A percentile compares a stretch with the other conserved stretches of the same genome.
Conservation (phyloP, 1,140 invertebrate species). For the Nephila pilipes region DNA sequence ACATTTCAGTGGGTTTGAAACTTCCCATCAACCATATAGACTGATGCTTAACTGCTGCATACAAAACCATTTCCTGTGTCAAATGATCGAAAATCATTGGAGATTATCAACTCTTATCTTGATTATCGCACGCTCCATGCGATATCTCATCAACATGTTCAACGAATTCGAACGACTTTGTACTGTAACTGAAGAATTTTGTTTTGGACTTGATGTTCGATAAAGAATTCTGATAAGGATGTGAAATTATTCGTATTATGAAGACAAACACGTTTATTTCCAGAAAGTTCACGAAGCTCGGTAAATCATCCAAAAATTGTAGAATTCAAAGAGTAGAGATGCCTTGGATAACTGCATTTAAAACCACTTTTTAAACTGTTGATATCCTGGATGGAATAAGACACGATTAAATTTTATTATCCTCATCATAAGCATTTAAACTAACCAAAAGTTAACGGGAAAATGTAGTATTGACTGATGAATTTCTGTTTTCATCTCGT, state of each 20-base stretch:
- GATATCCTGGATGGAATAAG: too few species aligned
- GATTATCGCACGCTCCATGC: not conserved
- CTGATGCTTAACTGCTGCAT: not conserved
- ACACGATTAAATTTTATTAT: too few species aligned
- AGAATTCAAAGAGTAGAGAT: too few species aligned
- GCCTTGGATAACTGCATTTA: too few species aligned
- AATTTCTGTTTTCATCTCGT: too few species aligned
- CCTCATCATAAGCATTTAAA: too few species aligned
- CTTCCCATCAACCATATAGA: not conserved
- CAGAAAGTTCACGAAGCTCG: not conserved
- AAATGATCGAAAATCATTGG: not conserved
- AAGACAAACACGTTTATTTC: not conserved
- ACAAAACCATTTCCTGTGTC: not conserved
- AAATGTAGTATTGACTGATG: too few species aligned
- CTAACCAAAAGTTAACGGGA: too few species aligned
- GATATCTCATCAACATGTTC: slow-evolving; percentile 10
- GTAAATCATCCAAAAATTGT: too few species aligned
- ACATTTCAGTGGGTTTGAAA: not conserved
- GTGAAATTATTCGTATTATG: not conserved
- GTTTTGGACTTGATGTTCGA: slow-evolving; percentile 2
- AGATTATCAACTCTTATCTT: not conserved
- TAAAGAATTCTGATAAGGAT: not conserved
- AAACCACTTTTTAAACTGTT: too few species aligned
- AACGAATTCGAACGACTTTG: not conserved
- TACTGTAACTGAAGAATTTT: not conserved